phyloP scores from a whole-genome alignment of 2,888 invertebrate species.

The Phania funesta region DNA sequence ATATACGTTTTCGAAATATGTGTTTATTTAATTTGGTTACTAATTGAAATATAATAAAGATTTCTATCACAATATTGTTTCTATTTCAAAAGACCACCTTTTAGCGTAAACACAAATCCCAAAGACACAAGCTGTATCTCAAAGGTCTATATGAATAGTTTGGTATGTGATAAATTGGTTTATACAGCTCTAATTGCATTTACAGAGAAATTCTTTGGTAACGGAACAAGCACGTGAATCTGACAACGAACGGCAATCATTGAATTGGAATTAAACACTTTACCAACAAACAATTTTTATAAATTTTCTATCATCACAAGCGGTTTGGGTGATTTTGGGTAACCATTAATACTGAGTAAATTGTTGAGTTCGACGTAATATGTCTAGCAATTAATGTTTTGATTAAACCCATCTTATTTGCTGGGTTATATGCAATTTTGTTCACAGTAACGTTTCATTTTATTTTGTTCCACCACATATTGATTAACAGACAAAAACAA shows the following conservation, averaged over 20 bases:
- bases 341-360: too few species aligned
- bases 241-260: neutral
- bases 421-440: conserved; percentile 10
- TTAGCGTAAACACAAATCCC: too few species aligned
- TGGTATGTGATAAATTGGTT: neutral
- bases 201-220: too few species aligned
- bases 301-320: neutral
- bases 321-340: too few species aligned
- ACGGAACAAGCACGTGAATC: neutral
- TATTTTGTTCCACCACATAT: conserved; percentile 33
- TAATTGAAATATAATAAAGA: too few species aligned
- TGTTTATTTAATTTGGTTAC: too few species aligned
- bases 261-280: neutral
- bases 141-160: neutral
- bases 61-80: too few species aligned
- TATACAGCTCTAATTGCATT: neutral
- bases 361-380: too few species aligned
- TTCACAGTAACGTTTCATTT: conserved; percentile 22
- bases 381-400: too few species aligned
- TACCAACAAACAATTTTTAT: neutral
- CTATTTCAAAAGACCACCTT: too few species aligned
- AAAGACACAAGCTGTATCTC: too few species aligned
- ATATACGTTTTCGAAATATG: too few species aligned
- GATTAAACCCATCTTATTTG: conserved; percentile 6
- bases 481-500: conserved; percentile 22